A percentile compares a stretch with the other conserved stretches of the same genome.
Evolutionary conservation across 30 jellyfish, hydroid and myxozoan genomes (phyloP).

Genomic region (Mastigias papua): DNA sequence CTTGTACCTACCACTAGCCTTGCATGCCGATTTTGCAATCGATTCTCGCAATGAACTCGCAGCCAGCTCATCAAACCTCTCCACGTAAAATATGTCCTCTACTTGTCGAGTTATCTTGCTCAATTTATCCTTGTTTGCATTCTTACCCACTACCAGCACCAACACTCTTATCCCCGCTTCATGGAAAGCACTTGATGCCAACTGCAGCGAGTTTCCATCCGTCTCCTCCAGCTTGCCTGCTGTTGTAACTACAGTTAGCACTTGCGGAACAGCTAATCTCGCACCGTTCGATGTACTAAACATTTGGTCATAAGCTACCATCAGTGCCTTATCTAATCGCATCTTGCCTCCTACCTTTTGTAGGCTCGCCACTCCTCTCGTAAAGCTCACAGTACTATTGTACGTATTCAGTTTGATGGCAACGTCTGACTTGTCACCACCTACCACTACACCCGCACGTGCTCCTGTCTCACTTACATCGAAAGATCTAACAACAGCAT

Average conservation of each 20-base stretch:
- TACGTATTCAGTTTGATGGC: slow-evolving; percentile 36
- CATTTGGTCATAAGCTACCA: slow-evolving; percentile 29
- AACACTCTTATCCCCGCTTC: slow-evolving; percentile 62
- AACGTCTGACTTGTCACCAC: slow-evolving; percentile 3
- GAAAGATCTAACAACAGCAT: slow-evolving; percentile 28
- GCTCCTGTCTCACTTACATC: slow-evolving; percentile 8
- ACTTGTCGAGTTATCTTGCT: background rate
- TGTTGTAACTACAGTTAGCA: slow-evolving; percentile 55
- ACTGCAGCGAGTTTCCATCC: slow-evolving; percentile 27
- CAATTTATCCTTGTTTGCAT: slow-evolving; percentile 16
- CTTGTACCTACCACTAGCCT: slow-evolving; percentile 53
- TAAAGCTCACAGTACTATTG: slow-evolving; percentile 11
- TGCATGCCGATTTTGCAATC: slow-evolving; percentile 39
- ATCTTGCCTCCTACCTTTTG: slow-evolving; percentile 9
- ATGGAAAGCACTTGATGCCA: slow-evolving; percentile 20
- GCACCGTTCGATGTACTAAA: slow-evolving; percentile 64
- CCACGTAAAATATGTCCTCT: slow-evolving; percentile 39
- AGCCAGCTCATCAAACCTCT: slow-evolving; percentile 31
- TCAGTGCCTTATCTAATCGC: slow-evolving; percentile 45
- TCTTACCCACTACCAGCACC: slow-evolving; percentile 56
- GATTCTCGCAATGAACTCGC: background rate
- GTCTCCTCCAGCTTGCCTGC: slow-evolving; percentile 29
- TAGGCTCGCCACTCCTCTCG: slow-evolving; percentile 31
- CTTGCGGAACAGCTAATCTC: slow-evolving; percentile 51
- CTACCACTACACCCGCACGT: slow-evolving; percentile 55